Base-by-base conservation (phyloP, 2,113 vertebrate species). In the Monarcha castaneiventris region DNA sequence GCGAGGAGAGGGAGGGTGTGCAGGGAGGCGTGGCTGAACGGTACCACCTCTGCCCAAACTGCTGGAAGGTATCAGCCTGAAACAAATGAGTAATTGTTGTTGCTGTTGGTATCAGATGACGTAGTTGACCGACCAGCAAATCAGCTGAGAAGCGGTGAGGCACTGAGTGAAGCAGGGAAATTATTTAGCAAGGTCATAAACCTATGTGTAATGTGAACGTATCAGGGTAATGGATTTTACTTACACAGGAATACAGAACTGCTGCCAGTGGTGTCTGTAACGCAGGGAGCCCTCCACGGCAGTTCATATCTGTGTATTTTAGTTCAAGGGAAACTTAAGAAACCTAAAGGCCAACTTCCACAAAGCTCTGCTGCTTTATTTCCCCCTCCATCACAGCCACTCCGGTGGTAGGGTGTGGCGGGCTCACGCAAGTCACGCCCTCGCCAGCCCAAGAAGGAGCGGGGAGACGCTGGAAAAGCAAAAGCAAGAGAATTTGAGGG, bases 351-450 rank as follows among this genome's bases (percentile, higher is more conserved):
- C 12, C 27, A 33, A 3, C 33, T 79, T 43, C 48, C 44, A 67
- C 32, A 32, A 59, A 68, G 10, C 41, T 67, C 29, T 29, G 29
- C 46, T 74, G 74, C 52, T 19, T 37, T 33, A 5, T 15, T 37
- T 49, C 39, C 23, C 67, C 29, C 37, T 58, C 44, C 51, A 10
- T 4, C 74, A 13, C 32, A 73, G 30, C 33, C 12, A 0, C 10
- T 6, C 23, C 2, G 0, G 18, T 41, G 46, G 4, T 0, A 1
- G 72, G 33, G 3, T 51, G 48, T 3, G 10, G 9, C 39, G 61
- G 43, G 59, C 18, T 61, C 71, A 37, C 3, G 1, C 39, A 16
- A 48, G 21, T 30, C 55, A 27, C 21, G 23, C 39, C 71, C 55
- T 55, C 20, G 3, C 33, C 56, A 30, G 9, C 11, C 16, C 2